Evolutionary conservation across 2,888 invertebrate species (phyloP).

Genomic region (Seira musarum): DNA sequence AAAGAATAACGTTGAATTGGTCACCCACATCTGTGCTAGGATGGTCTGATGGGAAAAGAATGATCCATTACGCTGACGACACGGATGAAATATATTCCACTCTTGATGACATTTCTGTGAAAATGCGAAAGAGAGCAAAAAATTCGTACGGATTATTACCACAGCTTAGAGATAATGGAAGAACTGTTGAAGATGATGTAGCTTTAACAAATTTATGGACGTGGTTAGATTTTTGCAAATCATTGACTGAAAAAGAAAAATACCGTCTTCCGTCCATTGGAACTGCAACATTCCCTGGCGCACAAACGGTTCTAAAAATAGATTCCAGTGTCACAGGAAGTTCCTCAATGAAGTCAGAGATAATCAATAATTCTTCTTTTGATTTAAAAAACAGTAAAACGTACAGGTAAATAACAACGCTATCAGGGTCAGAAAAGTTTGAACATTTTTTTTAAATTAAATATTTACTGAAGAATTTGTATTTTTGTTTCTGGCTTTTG

Average conservation of each 20-base stretch:
- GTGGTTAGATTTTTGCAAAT: slow-evolving; percentile 83
- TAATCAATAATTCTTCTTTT: slow-evolving; percentile 67
- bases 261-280: slow-evolving; percentile 63
- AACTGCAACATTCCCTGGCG: slow-evolving; percentile 66
- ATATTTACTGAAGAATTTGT: slow-evolving; percentile 38
- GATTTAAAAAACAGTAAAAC: slow-evolving; percentile 67
- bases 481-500: slow-evolving; percentile 30
- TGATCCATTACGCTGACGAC: slow-evolving; percentile 77
- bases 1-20: slow-evolving; percentile 88
- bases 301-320: slow-evolving; percentile 63
- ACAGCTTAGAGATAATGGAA: slow-evolving; percentile 83
- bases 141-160: slow-evolving; percentile 85
- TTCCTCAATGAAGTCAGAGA: slow-evolving; percentile 66
- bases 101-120: slow-evolving; percentile 81
- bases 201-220: slow-evolving; percentile 87
- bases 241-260: slow-evolving; percentile 77
- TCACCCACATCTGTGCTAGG: slow-evolving; percentile 81
- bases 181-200: slow-evolving; percentile 79
- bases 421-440: slow-evolving; percentile 20
- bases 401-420: slow-evolving; percentile 53
- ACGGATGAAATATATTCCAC: slow-evolving; percentile 75
- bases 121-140: slow-evolving; percentile 81
- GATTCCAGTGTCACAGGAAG: slow-evolving; percentile 47
- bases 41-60: slow-evolving; percentile 83
- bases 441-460: slow-evolving; percentile 57